Evolutionary conservation across 2,113 vertebrate species (phyloP).

Genomic region (Anoplopoma fimbria): DNA sequence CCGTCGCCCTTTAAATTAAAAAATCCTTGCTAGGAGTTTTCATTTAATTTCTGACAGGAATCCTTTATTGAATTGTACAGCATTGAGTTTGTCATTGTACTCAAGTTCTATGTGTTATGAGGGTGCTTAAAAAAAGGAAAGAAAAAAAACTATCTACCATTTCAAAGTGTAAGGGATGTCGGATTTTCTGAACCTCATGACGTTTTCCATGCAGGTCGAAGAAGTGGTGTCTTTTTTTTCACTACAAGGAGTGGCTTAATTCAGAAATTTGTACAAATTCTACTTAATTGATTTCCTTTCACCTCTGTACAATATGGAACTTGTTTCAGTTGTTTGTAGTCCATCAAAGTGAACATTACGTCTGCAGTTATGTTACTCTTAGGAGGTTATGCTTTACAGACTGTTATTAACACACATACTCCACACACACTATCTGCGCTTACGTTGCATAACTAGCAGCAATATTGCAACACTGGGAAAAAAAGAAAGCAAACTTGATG

Average conservation of each 20-base stretch:
- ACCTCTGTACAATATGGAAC: background rate
- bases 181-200: background rate
- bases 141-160: too few relatives aligned
- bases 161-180: too few relatives aligned
- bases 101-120: too few relatives aligned
- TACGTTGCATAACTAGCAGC: background rate
- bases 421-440: too few relatives aligned
- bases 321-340: background rate
- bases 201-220: too few relatives aligned
- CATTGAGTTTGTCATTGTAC: too few relatives aligned
- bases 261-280: background rate
- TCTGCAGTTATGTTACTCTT: background rate
- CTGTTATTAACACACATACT: too few relatives aligned
- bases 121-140: too few relatives aligned
- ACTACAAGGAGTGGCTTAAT: background rate
- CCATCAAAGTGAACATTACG: background rate
- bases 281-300: background rate
- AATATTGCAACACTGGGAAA: background rate
- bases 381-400: background rate
- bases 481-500: background rate
- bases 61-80: too few relatives aligned
- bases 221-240: background rate
- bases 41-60: too few relatives aligned
- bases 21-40: too few relatives aligned
- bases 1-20: too few relatives aligned